Percentiles rank a stretch among this genome's conserved stretches.
phyloP scores from a whole-genome alignment of 2,113 vertebrate genomes.

The Shinisaurus crocodilurus region DNA sequence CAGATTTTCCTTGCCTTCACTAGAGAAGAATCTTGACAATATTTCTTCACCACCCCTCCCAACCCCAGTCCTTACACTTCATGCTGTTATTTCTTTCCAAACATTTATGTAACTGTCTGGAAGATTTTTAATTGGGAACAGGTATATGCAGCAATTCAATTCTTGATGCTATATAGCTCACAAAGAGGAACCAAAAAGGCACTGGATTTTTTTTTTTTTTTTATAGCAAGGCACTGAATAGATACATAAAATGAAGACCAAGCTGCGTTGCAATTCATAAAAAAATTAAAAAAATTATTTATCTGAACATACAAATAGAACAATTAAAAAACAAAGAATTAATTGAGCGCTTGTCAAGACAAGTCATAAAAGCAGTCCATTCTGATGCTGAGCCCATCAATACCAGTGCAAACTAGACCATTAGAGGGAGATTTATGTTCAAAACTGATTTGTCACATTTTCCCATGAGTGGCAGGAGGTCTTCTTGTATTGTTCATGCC shows the following conservation, averaged over 20 bases:
- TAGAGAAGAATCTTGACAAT: not conserved
- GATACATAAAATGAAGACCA: not conserved
- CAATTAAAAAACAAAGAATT: no score
- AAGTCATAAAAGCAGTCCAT: no score
- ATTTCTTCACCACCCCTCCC: not conserved
- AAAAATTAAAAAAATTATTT: no score
- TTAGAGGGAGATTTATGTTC: no score
- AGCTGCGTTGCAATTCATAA: not conserved
- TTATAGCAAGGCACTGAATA: not conserved
- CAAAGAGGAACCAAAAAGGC: constrained; percentile 16
- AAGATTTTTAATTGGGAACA: constrained; percentile 22
- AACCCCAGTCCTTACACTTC: not conserved
- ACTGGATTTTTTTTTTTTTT: constrained; percentile 2
- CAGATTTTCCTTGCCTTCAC: constrained; percentile 26
- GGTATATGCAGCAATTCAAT: not conserved
- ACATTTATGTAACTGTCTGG: constrained; percentile 29
- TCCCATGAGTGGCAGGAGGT: no score
- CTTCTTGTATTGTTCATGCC: no score
- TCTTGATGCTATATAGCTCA: not conserved
- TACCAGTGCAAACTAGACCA: no score
- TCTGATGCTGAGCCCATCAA: no score
- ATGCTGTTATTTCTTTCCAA: not conserved
- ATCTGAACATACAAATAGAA: no score
- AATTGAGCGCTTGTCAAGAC: no score
- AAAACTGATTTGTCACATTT: no score